These are phyloP conservation scores for Bombus huntii DNA, from an alignment of 1,140 invertebrate genomes.

Conservation along the genomic window DNA sequence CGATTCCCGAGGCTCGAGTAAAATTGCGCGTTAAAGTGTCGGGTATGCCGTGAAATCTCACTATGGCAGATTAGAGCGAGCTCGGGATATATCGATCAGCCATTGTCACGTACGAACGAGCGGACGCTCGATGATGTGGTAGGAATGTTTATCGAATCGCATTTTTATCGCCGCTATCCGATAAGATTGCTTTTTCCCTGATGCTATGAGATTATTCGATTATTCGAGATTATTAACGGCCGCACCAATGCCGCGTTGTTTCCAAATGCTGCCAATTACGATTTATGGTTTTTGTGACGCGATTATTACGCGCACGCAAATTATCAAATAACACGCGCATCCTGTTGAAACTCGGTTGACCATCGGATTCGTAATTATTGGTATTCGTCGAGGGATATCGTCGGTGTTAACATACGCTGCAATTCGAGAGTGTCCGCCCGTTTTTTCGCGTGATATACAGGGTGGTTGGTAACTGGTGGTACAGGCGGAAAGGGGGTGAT, in stretches of 20 bases:
- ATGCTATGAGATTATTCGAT: not conserved
- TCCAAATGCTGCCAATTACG: not conserved
- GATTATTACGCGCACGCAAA: not conserved
- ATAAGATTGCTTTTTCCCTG: not conserved
- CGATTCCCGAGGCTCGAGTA: not conserved
- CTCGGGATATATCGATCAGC: slow-evolving; percentile 22
- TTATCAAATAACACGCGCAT: not conserved
- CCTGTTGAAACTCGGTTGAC: not conserved
- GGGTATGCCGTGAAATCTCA: not conserved
- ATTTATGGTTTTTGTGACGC: not conserved
- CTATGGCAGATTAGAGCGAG: not conserved
- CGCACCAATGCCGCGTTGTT: not conserved
- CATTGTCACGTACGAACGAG: not conserved
- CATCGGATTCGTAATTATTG: not conserved
- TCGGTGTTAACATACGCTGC: too few species aligned
- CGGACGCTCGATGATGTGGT: not conserved
- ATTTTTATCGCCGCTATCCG: not conserved
- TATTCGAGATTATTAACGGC: not conserved
- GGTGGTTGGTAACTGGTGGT: too few species aligned
- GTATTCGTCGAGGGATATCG: not conserved
- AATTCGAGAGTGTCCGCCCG: too few species aligned
- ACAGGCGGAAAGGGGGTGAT: too few species aligned
- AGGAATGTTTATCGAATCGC: not conserved
- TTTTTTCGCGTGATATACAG: too few species aligned
- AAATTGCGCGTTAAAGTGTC: slow-evolving; percentile 26